Evolutionary conservation across 2,113 vertebrate species (phyloP).

Genomic region (Alces alces): DNA sequence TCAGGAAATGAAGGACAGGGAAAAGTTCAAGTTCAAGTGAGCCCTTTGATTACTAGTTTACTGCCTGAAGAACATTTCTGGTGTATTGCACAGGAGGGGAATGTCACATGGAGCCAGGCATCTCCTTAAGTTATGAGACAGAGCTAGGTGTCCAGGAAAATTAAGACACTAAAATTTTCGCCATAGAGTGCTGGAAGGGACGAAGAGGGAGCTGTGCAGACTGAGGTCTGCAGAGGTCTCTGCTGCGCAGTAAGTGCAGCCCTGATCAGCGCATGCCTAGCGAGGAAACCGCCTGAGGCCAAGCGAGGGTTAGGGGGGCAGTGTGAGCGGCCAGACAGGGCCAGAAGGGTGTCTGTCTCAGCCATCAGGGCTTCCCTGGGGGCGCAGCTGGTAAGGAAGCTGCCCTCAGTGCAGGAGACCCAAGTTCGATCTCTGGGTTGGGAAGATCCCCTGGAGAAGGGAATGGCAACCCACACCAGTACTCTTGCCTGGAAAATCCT

Average conservation of each 20-base stretch:
- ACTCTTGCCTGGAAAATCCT: not conserved
- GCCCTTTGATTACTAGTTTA: not conserved
- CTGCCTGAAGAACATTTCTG: not conserved
- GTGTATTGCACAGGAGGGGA: not conserved
- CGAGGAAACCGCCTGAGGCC: not conserved
- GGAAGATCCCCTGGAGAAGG: not conserved
- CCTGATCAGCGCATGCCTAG: not conserved
- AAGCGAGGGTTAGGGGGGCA: too few relatives aligned
- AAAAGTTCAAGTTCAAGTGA: not conserved
- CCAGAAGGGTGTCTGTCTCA: not conserved
- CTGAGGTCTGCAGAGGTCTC: not conserved
- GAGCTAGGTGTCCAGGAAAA: not conserved
- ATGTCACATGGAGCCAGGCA: not conserved
- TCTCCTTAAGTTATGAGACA: not conserved
- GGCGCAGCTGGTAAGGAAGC: not conserved
- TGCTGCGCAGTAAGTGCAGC: not conserved
- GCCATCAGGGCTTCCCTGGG: not conserved
- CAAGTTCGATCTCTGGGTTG: not conserved
- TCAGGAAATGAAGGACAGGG: not conserved
- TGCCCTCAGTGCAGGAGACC: not conserved
- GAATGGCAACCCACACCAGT: not conserved
- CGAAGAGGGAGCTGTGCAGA: not conserved
- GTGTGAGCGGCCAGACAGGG: not conserved
- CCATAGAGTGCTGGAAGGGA: not conserved
- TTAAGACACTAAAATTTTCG: not conserved